These are phyloP conservation scores for Pangasius djambal DNA, from an alignment of 2,797 vertebrate species.

Conservation along the genomic window DNA sequence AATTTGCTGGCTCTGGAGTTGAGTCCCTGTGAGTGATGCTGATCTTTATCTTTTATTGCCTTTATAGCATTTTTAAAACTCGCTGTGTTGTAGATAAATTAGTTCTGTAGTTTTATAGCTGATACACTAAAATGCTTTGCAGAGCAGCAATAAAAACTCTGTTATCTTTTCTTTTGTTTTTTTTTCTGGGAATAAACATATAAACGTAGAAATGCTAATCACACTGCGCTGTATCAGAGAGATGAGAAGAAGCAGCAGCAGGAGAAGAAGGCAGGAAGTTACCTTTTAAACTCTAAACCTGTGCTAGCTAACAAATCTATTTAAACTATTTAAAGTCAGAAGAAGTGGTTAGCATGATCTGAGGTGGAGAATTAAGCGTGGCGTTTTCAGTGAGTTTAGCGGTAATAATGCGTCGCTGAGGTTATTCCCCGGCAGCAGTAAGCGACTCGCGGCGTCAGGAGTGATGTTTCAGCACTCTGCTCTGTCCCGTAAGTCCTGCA, in stretches of 20 bases:
- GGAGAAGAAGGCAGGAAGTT: neutral
- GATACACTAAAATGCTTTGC: neutral
- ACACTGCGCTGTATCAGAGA: neutral
- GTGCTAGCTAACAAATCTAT: neutral
- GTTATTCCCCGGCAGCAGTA: conserved; percentile 10
- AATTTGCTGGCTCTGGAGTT: neutral
- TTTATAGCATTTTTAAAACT: neutral
- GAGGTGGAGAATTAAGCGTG: neutral
- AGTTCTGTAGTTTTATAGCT: neutral
- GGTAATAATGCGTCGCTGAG: neutral
- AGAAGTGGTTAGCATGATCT: neutral
- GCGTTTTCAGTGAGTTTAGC: neutral
- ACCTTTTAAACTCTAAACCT: neutral
- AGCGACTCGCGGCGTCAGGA: conserved; percentile 3
- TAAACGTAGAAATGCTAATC: neutral
- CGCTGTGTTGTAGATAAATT: neutral
- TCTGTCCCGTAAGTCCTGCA: conserved; percentile 31
- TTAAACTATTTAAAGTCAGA: neutral
- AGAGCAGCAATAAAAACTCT: neutral
- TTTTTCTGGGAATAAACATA: neutral
- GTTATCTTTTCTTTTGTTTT: neutral
- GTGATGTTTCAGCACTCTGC: conserved; percentile 34
- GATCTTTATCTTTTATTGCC: neutral
- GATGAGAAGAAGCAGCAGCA: neutral
- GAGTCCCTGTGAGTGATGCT: neutral